phyloP scores from a whole-genome alignment of 2,888 invertebrate species.

The Oscheius onirici region DNA sequence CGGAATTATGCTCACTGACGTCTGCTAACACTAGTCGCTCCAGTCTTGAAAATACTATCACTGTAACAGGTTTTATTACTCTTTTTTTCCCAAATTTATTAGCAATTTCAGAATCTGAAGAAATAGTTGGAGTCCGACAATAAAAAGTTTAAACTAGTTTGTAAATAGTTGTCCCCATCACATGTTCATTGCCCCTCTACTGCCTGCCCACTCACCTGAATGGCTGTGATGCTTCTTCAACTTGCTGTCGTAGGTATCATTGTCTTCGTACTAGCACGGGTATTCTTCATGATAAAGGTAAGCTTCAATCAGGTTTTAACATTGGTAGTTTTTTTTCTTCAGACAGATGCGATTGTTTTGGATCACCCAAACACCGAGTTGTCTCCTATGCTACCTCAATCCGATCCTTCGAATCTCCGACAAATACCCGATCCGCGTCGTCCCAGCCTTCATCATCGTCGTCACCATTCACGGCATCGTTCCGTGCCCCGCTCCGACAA shows the following conservation, averaged over 20 bases:
- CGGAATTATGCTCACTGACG: neutral
- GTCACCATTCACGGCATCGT: neutral
- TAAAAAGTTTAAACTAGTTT: too few relatives aligned
- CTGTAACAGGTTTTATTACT: too few relatives aligned
- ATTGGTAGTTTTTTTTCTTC: too few relatives aligned
- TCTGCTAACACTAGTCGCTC: neutral
- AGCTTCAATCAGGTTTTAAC: neutral
- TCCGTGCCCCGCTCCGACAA: neutral
- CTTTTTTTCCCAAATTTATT: too few relatives aligned
- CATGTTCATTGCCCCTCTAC: neutral
- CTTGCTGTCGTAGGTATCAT: neutral
- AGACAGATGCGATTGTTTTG: too few relatives aligned
- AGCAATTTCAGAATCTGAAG: too few relatives aligned
- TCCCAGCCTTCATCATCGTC: neutral
- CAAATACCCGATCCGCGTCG: neutral
- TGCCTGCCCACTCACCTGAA: neutral
- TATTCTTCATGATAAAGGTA: neutral
- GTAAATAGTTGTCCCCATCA: too few relatives aligned
- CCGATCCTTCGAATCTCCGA: neutral
- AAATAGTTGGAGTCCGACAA: too few relatives aligned
- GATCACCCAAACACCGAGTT: neutral
- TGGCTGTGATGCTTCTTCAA: neutral
- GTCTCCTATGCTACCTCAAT: neutral
- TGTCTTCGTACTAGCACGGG: neutral
- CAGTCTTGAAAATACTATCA: neutral